phyloP scores from a whole-genome alignment of 1,140 invertebrate genomes.

The Musca vetustissima region DNA sequence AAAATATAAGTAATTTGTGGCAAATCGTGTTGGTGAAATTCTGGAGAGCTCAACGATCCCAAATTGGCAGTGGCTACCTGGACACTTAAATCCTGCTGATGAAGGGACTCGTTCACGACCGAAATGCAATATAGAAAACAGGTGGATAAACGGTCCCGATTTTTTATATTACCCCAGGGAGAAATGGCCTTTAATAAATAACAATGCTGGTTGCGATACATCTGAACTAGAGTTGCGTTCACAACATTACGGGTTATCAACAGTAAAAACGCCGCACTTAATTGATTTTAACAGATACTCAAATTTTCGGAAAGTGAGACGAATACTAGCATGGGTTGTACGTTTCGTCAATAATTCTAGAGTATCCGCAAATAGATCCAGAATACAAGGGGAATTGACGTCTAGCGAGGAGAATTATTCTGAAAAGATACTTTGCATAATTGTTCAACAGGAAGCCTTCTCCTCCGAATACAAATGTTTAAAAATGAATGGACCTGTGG shows the following conservation, averaged over 20 bases:
- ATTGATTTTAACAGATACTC: not conserved
- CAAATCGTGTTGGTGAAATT: slow-evolving; percentile 8
- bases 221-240: not conserved
- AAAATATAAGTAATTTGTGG: slow-evolving; percentile 26
- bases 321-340: not conserved
- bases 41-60: not conserved
- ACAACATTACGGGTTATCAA: not conserved
- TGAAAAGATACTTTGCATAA: not conserved
- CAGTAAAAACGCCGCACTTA: not conserved
- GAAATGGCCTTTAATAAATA: not conserved
- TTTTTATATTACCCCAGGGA: not conserved
- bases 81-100: slow-evolving; percentile 44
- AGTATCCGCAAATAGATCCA: not conserved
- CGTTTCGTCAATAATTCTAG: not conserved
- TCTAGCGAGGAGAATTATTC: not conserved
- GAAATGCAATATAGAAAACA: not conserved
- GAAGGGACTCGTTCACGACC: slow-evolving; percentile 17
- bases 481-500: not conserved
- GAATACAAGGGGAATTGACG: not conserved
- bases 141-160: slow-evolving; percentile 16
- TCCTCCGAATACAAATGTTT: not conserved
- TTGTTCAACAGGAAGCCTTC: not conserved
- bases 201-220: not conserved
- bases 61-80: slow-evolving; percentile 40
- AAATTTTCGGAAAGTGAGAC: not conserved